phyloP scores from a whole-genome alignment of 2,113 vertebrate genomes.

The Oxyruncus cristatus region DNA sequence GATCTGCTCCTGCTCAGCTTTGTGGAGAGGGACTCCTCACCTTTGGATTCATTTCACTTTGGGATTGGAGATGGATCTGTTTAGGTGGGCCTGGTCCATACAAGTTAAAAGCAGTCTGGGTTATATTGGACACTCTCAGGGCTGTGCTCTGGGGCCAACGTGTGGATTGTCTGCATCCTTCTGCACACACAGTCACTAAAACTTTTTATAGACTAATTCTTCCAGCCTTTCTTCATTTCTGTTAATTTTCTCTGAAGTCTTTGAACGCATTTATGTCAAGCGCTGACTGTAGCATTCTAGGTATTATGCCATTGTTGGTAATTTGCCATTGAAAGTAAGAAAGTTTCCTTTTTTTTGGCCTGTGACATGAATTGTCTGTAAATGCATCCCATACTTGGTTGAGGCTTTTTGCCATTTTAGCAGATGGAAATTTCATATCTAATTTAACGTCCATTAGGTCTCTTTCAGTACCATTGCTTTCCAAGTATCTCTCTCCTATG shows the following conservation, averaged over 20 bases:
- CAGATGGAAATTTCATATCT: conserved; percentile 59
- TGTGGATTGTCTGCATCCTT: neutral
- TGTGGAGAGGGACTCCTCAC: neutral
- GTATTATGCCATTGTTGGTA: conserved; percentile 20
- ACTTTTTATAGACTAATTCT: neutral
- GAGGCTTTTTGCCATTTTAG: conserved; percentile 49
- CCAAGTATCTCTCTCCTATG: neutral
- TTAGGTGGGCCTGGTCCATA: neutral
- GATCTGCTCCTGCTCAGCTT: neutral
- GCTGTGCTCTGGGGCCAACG: neutral
- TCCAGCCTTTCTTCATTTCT: neutral
- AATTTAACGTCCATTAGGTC: conserved; percentile 35
- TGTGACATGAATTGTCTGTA: conserved; percentile 26
- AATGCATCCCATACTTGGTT: conserved; percentile 45
- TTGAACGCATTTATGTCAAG: neutral
- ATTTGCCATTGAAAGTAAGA: conserved; percentile 26
- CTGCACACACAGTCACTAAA: neutral
- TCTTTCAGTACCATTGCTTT: conserved; percentile 1
- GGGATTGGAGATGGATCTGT: neutral
- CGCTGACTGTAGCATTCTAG: neutral
- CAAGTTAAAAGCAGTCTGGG: neutral
- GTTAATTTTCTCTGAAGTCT: neutral
- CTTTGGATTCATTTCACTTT: neutral
- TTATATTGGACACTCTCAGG: neutral
- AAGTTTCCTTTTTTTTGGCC: conserved; percentile 32